These are phyloP conservation scores for Holacanthus passer DNA, from an alignment of 2,113 vertebrate species.

Conservation along the genomic window DNA sequence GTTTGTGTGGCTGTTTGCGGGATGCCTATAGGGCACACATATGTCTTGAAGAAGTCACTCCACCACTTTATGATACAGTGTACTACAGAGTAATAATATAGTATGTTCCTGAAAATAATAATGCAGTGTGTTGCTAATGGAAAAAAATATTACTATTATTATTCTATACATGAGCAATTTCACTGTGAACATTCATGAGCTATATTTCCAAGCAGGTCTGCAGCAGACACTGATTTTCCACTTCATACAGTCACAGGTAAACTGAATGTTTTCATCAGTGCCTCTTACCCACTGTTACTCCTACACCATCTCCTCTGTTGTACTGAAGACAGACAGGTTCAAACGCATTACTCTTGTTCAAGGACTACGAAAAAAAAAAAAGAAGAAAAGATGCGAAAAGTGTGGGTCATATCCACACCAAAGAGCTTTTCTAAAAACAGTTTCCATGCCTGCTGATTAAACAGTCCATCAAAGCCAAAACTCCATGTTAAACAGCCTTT, in stretches of 20 bases:
- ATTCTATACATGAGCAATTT: background rate
- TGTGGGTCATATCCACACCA: background rate
- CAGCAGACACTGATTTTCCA: background rate
- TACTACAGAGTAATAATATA: background rate
- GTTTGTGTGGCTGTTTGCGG: background rate
- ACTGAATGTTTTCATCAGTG: constrained; percentile 1
- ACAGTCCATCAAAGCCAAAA: constrained; percentile 19
- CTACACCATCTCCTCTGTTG: background rate
- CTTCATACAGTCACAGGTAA: background rate
- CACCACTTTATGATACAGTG: background rate
- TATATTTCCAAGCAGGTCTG: background rate
- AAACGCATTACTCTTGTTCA: background rate
- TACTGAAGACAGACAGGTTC: background rate
- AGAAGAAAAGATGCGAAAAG: background rate
- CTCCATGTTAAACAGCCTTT: background rate
- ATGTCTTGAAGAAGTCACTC: constrained; percentile 7
- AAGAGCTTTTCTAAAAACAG: constrained; percentile 6
- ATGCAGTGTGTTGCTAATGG: too few species aligned
- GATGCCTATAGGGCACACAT: constrained; percentile 29
- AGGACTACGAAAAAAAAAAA: too few species aligned
- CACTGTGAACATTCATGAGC: background rate
- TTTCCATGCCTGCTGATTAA: constrained; percentile 8
- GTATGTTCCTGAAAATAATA: background rate
- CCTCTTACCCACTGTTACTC: constrained; percentile 2
- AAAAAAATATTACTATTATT: background rate